Percentiles rank a stretch among this genome's conserved stretches.
Conservation (phyloP, 2,113 vertebrate genomes). For the Neolamprologus toae region DNA sequence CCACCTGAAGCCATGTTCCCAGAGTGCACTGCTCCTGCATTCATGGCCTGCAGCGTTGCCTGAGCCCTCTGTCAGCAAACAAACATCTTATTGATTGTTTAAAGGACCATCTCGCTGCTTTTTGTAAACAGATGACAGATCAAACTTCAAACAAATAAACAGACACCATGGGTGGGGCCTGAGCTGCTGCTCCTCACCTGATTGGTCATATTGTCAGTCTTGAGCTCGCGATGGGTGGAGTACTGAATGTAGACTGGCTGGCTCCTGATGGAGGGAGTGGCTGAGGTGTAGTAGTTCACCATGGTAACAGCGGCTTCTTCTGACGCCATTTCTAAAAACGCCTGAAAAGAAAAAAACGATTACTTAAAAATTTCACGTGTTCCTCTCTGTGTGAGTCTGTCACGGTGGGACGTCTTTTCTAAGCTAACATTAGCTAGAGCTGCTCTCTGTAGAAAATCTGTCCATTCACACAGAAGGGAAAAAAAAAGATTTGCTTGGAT, state of each 20-base stretch:
- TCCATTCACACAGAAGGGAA: background rate
- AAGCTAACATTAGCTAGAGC: background rate
- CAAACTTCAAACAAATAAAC: background rate
- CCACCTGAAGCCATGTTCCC: constrained; percentile 26
- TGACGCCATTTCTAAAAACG: constrained; percentile 44
- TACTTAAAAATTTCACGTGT: background rate
- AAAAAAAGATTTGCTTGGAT: background rate
- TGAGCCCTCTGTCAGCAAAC: constrained; percentile 15
- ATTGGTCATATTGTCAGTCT: constrained; percentile 41
- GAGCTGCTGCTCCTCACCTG: background rate
- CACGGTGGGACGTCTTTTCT: background rate
- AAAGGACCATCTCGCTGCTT: background rate
- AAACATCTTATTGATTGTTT: background rate
- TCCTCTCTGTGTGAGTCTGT: background rate
- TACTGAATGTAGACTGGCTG: constrained; percentile 51
- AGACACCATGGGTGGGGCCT: background rate
- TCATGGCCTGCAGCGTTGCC: constrained; percentile 19
- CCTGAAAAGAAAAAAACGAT: background rate
- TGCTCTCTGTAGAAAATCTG: background rate
- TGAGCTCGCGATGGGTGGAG: constrained; percentile 51
- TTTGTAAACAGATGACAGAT: background rate
- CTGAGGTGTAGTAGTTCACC: constrained; percentile 50
- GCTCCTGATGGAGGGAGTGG: constrained; percentile 45
- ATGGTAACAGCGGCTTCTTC: constrained; percentile 41
- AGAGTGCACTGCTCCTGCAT: constrained; percentile 30